These are phyloP conservation scores for Sinella curviseta DNA, from an alignment of 1,140 invertebrate species.

Conservation along the genomic window DNA sequence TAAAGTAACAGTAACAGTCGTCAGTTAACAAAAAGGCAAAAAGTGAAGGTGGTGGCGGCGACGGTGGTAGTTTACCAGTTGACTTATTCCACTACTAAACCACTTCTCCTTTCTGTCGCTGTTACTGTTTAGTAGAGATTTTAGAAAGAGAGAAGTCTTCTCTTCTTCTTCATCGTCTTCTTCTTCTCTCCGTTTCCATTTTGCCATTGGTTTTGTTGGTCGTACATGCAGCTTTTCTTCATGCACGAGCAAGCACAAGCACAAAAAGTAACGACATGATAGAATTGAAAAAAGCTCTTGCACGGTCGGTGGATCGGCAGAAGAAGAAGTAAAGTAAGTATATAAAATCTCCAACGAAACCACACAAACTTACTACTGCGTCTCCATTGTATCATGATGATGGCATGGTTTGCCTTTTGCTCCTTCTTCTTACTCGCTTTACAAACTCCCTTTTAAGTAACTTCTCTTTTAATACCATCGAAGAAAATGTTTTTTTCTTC, in stretches of 20 bases:
- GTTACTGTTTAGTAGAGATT: neutral
- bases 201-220: neutral
- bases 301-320: neutral
- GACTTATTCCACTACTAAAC: conserved; percentile 2
- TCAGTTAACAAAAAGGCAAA: neutral
- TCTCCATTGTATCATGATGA: too few relatives aligned
- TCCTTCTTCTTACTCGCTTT: too few relatives aligned
- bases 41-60: neutral
- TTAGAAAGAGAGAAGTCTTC: neutral
- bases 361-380: neutral
- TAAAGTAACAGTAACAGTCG: too few relatives aligned
- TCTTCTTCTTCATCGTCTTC: neutral
- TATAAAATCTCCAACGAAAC: too few relatives aligned
- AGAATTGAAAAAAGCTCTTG: neutral
- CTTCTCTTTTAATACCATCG: too few relatives aligned
- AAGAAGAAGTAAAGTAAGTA: neutral
- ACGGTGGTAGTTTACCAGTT: conserved; percentile 16
- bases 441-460: too few relatives aligned
- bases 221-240: neutral
- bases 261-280: neutral
- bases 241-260: conserved; percentile 15
- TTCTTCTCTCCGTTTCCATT: neutral
- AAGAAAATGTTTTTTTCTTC: too few relatives aligned
- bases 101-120: too few relatives aligned
- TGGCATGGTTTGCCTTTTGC: too few relatives aligned